Conservation (phyloP, 2,797 vertebrate genomes). For the Oophaga sylvatica region DNA sequence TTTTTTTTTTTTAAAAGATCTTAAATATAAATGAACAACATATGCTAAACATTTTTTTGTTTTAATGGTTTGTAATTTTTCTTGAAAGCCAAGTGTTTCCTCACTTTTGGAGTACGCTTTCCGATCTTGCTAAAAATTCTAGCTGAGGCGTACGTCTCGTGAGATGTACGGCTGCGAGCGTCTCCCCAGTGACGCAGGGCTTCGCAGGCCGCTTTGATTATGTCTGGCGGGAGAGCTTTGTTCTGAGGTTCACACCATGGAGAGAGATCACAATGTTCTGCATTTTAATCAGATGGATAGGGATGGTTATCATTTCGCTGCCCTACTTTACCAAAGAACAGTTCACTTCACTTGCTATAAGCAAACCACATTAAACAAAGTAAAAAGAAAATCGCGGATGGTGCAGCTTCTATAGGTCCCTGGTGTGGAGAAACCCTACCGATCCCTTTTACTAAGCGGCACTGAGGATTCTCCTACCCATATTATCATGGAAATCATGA, state of each 20-base stretch:
- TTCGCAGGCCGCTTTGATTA: constrained; percentile 35
- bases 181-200: constrained; percentile 14
- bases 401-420: constrained; percentile 12
- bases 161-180: constrained; percentile 1
- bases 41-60: not conserved
- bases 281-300: constrained; percentile 48
- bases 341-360: constrained; percentile 21
- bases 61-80: not conserved
- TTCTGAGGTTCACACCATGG: constrained; percentile 31
- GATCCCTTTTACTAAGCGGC: not conserved
- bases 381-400: not conserved
- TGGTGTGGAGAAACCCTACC: not conserved
- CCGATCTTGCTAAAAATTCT: not conserved
- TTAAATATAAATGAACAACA: too few species aligned
- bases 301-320: constrained; percentile 27
- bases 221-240: constrained; percentile 40
- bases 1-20: too few species aligned
- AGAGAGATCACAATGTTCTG: constrained; percentile 33
- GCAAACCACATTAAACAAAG: not conserved
- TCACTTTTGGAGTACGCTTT: not conserved
- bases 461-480: not conserved
- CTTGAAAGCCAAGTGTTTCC: not conserved
- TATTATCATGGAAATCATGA: not conserved
- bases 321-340: constrained; percentile 47
- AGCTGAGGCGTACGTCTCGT: not conserved